Conservation (phyloP, 2,888 invertebrate species). For the Drosophila dives region DNA sequence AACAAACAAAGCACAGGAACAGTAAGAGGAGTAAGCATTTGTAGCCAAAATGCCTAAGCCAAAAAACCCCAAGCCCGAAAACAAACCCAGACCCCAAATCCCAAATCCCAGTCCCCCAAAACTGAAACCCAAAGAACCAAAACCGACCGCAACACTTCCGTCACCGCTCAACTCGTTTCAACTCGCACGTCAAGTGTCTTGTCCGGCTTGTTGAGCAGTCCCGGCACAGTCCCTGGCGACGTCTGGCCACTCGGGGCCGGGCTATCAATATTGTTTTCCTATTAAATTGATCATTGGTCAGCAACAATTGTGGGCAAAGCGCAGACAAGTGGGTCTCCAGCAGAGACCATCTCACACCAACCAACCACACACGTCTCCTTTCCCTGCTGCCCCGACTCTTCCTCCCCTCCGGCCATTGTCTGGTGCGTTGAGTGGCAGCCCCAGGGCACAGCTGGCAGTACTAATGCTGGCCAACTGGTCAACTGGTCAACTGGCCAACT, state of each 20-base stretch:
- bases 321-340: constrained; percentile 31
- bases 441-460: constrained; percentile 39
- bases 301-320: constrained; percentile 68
- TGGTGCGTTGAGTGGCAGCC: constrained; percentile 54
- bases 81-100: background rate
- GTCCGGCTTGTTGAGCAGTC: constrained; percentile 33
- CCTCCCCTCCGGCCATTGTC: constrained; percentile 33
- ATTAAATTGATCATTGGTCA: constrained; percentile 85
- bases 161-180: constrained; percentile 29
- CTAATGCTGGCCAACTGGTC: constrained; percentile 20
- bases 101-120: background rate
- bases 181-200: constrained; percentile 51
- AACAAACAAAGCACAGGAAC: constrained; percentile 57
- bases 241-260: constrained; percentile 29
- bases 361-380: background rate
- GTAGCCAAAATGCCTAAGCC: constrained; percentile 20
- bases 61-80: constrained; percentile 4
- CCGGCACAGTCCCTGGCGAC: constrained; percentile 26
- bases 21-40: background rate
- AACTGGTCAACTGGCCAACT: constrained; percentile 26
- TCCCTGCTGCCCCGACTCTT: too few relatives aligned
- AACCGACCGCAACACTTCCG: constrained; percentile 67
- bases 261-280: constrained; percentile 84
- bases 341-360: background rate
- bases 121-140: constrained; percentile 17